Conservation (phyloP, 2,797 vertebrate genomes). For the Gallinago nigripennis region DNA sequence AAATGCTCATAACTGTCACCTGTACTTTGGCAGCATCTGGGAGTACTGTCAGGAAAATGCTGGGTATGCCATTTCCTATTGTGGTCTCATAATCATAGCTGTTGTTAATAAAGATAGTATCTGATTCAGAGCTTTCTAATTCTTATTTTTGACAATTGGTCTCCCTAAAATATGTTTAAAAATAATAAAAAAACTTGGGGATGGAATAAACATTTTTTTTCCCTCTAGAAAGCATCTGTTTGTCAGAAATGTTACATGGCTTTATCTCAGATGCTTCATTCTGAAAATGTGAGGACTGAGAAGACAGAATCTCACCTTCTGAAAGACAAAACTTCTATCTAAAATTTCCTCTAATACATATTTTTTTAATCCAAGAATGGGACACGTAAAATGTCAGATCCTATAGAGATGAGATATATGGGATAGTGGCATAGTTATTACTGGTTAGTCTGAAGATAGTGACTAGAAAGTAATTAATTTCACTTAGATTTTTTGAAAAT, state of each 20-base stretch:
- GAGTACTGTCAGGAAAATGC: not conserved
- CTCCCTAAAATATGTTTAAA: not conserved
- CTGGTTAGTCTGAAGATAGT: slow-evolving; percentile 19
- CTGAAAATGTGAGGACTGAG: not conserved
- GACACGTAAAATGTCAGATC: not conserved
- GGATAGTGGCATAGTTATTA: slow-evolving; percentile 37
- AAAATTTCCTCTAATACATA: not conserved
- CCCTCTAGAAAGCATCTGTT: not conserved
- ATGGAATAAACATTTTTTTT: not conserved
- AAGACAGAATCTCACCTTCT: not conserved
- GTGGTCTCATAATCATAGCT: not conserved
- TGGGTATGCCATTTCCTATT: not conserved
- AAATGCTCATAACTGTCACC: not conserved
- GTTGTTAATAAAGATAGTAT: not conserved
- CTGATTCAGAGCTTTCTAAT: not conserved
- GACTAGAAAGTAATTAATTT: slow-evolving; percentile 59
- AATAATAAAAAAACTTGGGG: not conserved
- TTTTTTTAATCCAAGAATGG: not conserved
- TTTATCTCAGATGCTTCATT: slow-evolving; percentile 6
- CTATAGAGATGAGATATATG: slow-evolving; percentile 23
- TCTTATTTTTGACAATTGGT: not conserved
- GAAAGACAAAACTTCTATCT: slow-evolving; percentile 2
- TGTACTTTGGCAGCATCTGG: slow-evolving; percentile 13
- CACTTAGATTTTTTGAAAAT: slow-evolving; percentile 62
- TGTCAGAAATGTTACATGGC: not conserved